These are phyloP conservation scores for Plebejus anna DNA, from an alignment of 2,888 invertebrate species.

Conservation along the genomic window DNA sequence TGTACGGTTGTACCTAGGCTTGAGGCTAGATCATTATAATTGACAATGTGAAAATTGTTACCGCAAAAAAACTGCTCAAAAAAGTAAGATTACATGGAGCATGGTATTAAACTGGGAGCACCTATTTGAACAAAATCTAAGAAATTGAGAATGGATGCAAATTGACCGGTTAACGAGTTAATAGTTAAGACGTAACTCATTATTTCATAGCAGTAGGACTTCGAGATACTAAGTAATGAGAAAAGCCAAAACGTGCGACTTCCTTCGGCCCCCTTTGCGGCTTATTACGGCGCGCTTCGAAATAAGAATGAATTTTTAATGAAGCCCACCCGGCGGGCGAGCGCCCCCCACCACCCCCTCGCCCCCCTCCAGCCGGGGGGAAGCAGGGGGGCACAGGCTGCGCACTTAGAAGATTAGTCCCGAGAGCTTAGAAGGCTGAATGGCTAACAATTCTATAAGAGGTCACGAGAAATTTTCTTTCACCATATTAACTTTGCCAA, in stretches of 20 bases:
- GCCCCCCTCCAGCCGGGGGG: slow-evolving; percentile 40
- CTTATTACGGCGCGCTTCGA: slow-evolving; percentile 70
- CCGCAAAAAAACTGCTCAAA: no score
- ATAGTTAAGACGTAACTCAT: slow-evolving; percentile 8
- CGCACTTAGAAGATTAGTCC: slow-evolving; percentile 79
- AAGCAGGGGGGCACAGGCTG: slow-evolving; percentile 46
- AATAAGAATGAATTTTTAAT: slow-evolving; percentile 80
- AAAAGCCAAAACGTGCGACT: slow-evolving; percentile 51
- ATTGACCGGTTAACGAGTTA: neutral
- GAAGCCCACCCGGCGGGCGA: slow-evolving; percentile 50
- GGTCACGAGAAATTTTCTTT: slow-evolving; percentile 41
- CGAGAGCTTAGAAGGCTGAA: slow-evolving; percentile 60
- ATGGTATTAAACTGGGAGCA: neutral
- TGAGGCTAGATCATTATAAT: no score
- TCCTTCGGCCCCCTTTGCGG: slow-evolving; percentile 53
- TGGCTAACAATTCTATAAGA: slow-evolving; percentile 54
- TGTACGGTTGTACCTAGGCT: no score
- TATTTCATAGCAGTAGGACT: slow-evolving; percentile 36
- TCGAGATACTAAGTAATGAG: slow-evolving; percentile 55
- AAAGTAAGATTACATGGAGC: no score
- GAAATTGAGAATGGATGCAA: neutral
- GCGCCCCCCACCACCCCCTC: slow-evolving; percentile 44
- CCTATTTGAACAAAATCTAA: neutral
- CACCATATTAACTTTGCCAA: slow-evolving; percentile 37
- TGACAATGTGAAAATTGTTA: no score